phyloP scores from a whole-genome alignment of 2,888 invertebrate species.

The Rotaria socialis region DNA sequence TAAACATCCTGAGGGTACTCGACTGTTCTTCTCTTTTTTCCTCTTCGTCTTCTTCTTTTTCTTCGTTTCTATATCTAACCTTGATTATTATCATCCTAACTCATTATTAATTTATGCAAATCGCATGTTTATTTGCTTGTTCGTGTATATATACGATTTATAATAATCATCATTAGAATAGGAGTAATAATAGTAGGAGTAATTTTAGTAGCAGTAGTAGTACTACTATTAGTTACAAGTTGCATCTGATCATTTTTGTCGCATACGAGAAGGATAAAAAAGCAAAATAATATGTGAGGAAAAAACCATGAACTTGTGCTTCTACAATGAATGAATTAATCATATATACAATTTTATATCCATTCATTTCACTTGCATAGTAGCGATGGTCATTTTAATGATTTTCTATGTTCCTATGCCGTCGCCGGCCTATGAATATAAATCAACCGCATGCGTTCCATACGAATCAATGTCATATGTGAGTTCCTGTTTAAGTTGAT shows the following conservation, averaged over 20 bases:
- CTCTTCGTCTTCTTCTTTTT: neutral
- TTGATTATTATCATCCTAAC: neutral
- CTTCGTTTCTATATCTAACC: neutral
- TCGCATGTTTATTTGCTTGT: neutral
- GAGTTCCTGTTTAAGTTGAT: neutral
- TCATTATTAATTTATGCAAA: slow-evolving; percentile 4
- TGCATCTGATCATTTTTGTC: neutral
- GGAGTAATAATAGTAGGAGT: neutral
- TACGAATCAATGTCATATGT: slow-evolving; percentile 11
- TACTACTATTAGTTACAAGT: neutral
- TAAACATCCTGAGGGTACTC: neutral
- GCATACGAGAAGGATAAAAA: neutral
- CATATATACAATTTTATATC: neutral
- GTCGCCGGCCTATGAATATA: neutral
- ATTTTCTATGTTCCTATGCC: neutral
- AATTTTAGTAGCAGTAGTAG: neutral
- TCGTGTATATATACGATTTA: neutral
- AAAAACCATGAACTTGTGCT: neutral
- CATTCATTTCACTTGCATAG: neutral
- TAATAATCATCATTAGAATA: neutral
- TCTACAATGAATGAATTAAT: neutral
- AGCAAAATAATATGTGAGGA: neutral
- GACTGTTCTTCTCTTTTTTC: neutral
- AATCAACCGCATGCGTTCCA: neutral
- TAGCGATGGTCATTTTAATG: neutral